Percentiles rank a stretch among this genome's conserved stretches.
phyloP scores from a whole-genome alignment of 1,140 invertebrate genomes.

The Liolophura sinensis region DNA sequence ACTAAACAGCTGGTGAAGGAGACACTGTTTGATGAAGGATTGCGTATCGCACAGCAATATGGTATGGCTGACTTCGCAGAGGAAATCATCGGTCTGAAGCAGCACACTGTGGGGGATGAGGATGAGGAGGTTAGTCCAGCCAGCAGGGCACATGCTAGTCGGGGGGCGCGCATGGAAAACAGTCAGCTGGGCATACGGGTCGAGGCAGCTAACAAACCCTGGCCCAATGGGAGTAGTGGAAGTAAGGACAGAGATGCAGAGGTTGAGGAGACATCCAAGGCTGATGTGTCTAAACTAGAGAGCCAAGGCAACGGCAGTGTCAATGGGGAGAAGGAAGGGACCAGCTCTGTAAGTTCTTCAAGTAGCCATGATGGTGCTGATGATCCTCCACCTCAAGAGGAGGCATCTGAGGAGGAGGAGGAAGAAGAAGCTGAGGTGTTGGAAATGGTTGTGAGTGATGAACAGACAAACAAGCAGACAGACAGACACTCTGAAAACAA shows the following conservation, averaged over 20 bases:
- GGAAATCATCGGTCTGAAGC: constrained; percentile 44
- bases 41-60: constrained; percentile 55
- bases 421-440: constrained; percentile 2
- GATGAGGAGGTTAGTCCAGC: neutral
- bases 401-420: constrained; percentile 11
- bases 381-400: neutral
- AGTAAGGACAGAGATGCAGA: neutral
- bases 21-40: constrained; percentile 53
- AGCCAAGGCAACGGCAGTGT: no score
- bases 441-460: no score
- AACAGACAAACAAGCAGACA: no score
- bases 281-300: no score
- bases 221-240: constrained; percentile 11
- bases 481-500: no score
- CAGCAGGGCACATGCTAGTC: neutral
- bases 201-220: neutral
- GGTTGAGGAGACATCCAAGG: no score
- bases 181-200: no score
- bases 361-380: no score
- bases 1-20: constrained; percentile 26
- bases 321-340: no score
- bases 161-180: no score
- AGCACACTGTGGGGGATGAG: neutral
- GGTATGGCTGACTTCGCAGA: constrained; percentile 54
- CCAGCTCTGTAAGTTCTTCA: no score